These are phyloP conservation scores for Bombyx huttoni DNA, from an alignment of 2,888 invertebrate genomes.

Conservation along the genomic window DNA sequence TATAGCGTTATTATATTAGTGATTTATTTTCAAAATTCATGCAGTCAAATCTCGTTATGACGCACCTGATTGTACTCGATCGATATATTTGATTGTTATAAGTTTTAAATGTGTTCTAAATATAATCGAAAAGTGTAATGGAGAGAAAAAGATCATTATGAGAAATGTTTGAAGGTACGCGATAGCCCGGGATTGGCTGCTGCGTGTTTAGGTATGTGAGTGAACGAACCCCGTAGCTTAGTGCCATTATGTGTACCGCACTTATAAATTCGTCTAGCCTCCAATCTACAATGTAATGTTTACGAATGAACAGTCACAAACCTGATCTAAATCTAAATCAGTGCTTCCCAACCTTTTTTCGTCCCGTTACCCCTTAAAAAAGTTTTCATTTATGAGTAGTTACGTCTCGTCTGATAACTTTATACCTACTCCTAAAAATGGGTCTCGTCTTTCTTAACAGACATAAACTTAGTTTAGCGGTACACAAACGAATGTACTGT, in stretches of 20 bases:
- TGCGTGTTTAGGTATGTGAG: slow-evolving; percentile 24
- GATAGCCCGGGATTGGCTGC: slow-evolving; percentile 12
- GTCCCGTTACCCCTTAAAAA: too few relatives aligned
- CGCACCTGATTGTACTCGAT: slow-evolving; percentile 27
- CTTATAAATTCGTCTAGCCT: not conserved
- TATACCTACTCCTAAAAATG: too few relatives aligned
- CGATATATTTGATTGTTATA: not conserved
- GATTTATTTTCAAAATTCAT: slow-evolving; percentile 40
- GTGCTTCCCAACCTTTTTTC: too few relatives aligned
- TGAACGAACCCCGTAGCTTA: slow-evolving; percentile 17
- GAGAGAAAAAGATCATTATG: slow-evolving; percentile 56
- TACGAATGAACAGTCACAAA: too few relatives aligned
- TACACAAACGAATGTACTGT: too few relatives aligned
- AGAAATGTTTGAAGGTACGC: not conserved
- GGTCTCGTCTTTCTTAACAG: too few relatives aligned
- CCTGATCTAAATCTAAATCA: too few relatives aligned
- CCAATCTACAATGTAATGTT: not conserved
- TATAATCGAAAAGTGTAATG: slow-evolving; percentile 18
- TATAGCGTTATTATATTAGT: slow-evolving; percentile 23
- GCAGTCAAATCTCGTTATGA: slow-evolving; percentile 80
- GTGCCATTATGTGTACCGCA: not conserved
- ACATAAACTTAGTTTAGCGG: too few relatives aligned
- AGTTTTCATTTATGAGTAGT: too few relatives aligned
- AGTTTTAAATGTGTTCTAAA: slow-evolving; percentile 5
- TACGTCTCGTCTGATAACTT: too few relatives aligned